Base-by-base conservation (phyloP, 2,888 invertebrate species). In the Luperina testacea region DNA sequence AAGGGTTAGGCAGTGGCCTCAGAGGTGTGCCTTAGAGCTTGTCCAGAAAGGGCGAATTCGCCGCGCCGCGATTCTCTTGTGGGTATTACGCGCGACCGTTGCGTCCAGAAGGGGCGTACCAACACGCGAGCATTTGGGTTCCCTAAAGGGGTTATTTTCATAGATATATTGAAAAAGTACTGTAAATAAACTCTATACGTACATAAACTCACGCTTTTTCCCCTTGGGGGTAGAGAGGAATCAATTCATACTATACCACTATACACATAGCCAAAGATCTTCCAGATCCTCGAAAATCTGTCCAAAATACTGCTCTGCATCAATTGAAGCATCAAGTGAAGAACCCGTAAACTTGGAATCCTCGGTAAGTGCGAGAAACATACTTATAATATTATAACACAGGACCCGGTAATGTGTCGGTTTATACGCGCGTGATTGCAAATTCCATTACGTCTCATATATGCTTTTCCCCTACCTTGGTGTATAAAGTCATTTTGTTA, bases 391-490 rank as follows among this genome's bases (percentile, higher is more conserved):
- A 70, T 79, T 79, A 84, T 79, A 77, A 69, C 61, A 69, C 68
- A 20, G 63, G 48, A 63, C 72, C 57, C 67, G 71, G 65, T 84
- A 82, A 81, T 81, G 81, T 81, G 86, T 79, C 64, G 72, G 82
- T 87, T 86, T 82, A 81, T 81, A 53, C 75, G 71, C 63, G 68
- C 77, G 84, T 89, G 84, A 87, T 88, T 88, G 84, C 81, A 89
- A 88, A 89, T 89, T 88, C 80, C 87, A 87, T 87, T 84, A 88
- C 79, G 72, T 78, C 68, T 83, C 80, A 69, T 74, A 77, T 69
- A 77, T 69, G 59, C 61, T 24, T 32, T 32, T 27, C 61, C 45
- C 74, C 59, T 76, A 81, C 77, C 63, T 9, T 32, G 38, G 72
- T 51, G 0, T 48, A 6, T n/a, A 5, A 74, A 81, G 65, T 77